Conservation (phyloP, 2,797 vertebrate species). For the Scolopax bukidnonensis region DNA sequence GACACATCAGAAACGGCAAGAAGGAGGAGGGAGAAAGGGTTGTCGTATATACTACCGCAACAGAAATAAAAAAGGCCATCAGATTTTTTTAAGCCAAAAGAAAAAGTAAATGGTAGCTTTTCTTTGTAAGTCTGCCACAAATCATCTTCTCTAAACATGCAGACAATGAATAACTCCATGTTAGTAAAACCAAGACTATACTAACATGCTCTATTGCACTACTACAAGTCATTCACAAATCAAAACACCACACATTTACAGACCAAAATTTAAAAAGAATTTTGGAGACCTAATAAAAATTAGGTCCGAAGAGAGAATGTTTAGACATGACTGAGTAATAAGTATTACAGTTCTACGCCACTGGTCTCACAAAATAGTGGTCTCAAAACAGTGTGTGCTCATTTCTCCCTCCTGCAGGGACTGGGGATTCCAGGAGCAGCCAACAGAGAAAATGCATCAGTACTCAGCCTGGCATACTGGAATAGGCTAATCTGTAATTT, state of each 20-base stretch:
- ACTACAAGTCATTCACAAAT: background rate
- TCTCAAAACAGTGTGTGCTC: background rate
- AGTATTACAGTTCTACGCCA: background rate
- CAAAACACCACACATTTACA: background rate
- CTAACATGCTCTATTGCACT: background rate
- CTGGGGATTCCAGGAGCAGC: background rate
- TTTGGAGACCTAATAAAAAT: background rate
- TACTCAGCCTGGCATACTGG: background rate
- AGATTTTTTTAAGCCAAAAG: conserved; percentile 32
- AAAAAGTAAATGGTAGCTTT: conserved; percentile 3
- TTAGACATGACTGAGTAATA: background rate
- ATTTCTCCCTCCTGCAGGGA: background rate
- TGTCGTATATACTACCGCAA: conserved; percentile 84
- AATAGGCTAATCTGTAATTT: background rate
- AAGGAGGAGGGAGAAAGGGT: conserved; percentile 93
- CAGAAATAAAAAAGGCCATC: conserved; percentile 73
- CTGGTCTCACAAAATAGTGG: background rate
- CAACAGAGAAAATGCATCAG: background rate
- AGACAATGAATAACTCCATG: background rate
- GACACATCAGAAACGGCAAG: conserved; percentile 92
- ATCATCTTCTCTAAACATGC: conserved; percentile 58
- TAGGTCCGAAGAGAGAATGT: background rate
- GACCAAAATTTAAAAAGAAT: background rate
- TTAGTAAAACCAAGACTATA: background rate
- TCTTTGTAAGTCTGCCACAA: background rate